phyloP scores from a whole-genome alignment of 2,797 vertebrate species.

The Potorous gilbertii region DNA sequence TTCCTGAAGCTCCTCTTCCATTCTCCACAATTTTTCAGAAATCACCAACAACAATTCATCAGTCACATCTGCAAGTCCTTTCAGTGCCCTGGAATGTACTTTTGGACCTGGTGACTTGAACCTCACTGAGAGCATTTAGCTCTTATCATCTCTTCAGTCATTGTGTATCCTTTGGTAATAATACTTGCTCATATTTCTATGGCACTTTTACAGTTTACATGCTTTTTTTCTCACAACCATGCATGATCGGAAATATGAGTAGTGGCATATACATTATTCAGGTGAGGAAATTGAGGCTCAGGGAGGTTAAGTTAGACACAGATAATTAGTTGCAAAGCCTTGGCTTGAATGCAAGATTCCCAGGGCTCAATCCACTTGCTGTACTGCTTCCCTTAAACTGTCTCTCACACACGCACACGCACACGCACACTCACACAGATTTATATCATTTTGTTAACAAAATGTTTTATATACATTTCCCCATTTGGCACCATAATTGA shows the following conservation, averaged over 20 bases:
- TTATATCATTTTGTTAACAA: neutral
- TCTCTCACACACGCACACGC: too few relatives aligned
- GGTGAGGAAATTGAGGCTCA: neutral
- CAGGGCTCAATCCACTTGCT: neutral
- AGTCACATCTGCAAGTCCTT: neutral
- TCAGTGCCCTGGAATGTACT: neutral
- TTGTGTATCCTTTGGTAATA: slow-evolving; percentile 7
- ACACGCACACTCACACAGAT: neutral
- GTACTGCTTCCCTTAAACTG: neutral
- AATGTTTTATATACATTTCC: neutral
- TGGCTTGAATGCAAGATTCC: neutral
- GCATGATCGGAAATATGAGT: neutral
- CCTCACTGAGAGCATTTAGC: neutral
- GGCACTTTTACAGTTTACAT: neutral
- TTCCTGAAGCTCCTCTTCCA: neutral
- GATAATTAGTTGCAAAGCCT: neutral
- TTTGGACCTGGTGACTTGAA: neutral
- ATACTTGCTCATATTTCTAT: neutral
- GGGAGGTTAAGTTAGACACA: neutral
- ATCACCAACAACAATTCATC: neutral
- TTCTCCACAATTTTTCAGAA: slow-evolving; percentile 7
- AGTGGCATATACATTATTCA: neutral
- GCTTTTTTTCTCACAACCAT: neutral
- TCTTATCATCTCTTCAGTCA: neutral
- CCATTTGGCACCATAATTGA: neutral